phyloP scores from a whole-genome alignment of 64 coral and sea anemone species.

The Porites lutea region DNA sequence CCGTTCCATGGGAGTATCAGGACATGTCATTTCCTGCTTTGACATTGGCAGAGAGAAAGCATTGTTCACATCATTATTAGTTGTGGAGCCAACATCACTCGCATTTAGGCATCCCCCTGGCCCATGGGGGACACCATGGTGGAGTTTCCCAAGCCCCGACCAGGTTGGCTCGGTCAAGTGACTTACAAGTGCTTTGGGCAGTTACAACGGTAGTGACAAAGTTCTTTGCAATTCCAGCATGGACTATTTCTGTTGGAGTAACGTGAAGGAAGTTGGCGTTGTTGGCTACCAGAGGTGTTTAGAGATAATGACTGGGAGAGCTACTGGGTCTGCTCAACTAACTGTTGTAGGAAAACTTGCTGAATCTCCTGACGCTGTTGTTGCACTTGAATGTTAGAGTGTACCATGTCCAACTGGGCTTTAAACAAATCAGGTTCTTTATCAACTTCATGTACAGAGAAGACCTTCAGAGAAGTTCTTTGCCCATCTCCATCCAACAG shows the following conservation, averaged over 20 bases:
- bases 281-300: conserved; percentile 18
- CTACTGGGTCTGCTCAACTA: too few species aligned
- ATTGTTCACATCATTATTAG: not conserved
- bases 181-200: conserved; percentile 19
- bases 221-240: conserved; percentile 37
- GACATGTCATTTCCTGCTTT: too few species aligned
- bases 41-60: not conserved
- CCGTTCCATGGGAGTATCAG: not conserved
- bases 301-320: conserved; percentile 17
- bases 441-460: too few species aligned
- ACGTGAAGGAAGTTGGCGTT: not conserved
- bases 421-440: too few species aligned
- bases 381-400: too few species aligned
- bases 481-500: too few species aligned
- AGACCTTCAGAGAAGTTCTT: too few species aligned
- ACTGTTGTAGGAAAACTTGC: too few species aligned
- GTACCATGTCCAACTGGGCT: too few species aligned
- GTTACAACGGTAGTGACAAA: conserved; percentile 10
- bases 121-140: conserved; percentile 20
- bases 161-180: not conserved
- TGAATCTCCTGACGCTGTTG: too few species aligned
- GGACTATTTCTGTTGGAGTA: not conserved
- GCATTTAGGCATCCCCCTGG: conserved; percentile 25
- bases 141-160: conserved; percentile 27
- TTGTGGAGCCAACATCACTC: not conserved